Evolutionary conservation across 1,140 invertebrate species (phyloP), one percentile per base, ranked within the genome.

Genomic region (Macrosteles quadrilineatus): DNA sequence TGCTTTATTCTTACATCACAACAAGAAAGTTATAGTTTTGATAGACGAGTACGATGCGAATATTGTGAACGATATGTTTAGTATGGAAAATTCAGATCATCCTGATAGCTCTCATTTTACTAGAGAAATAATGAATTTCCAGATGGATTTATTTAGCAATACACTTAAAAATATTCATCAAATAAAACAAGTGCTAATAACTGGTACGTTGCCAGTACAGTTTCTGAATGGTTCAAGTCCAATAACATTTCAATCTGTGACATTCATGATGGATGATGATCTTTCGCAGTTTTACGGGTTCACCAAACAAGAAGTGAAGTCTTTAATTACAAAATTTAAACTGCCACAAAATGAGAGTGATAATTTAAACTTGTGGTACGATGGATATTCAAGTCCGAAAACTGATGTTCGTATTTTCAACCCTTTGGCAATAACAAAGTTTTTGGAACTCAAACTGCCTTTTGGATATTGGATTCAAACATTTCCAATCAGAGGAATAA

Each of bases 1-100:
- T 3, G 4, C 21, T 50, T n/a, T 50, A 9, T 21, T 17, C 4
- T 4, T 50, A 50, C 47, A 50, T 19, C 47, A 50, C 47, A n/a
- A 50, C n/a, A 50, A 21, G 21, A 50, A 50, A 21, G 47, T 50
- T 6, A 21, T 50, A 9, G 47, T 50, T 50, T 21, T 50, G n/a
- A 50, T 50, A 6, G 47, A 50, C n/a, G 47, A 50, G n/a, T 50
- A 50, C n/a, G 47, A 50, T 50, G 47, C 47, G n/a, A 50, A 9
- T 19, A 50, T 50, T 50, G 47, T 50, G 14, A 50, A 50, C 21
- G 21, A 21, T 50, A 11, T 50, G 4, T 50, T 50, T 19, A 11
- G 3, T 19, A 6, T n/a, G 4, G 47, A 50, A 4, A 50, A 50
- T 50, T 50, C 6, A 3, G n/a, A 4, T 19, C n/a, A n/a, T 19